A percentile compares a stretch with the other conserved stretches of the same genome.
phyloP scores from a whole-genome alignment of 92 coral and sea anemone genomes.

The Palythoa caribaeorum region DNA sequence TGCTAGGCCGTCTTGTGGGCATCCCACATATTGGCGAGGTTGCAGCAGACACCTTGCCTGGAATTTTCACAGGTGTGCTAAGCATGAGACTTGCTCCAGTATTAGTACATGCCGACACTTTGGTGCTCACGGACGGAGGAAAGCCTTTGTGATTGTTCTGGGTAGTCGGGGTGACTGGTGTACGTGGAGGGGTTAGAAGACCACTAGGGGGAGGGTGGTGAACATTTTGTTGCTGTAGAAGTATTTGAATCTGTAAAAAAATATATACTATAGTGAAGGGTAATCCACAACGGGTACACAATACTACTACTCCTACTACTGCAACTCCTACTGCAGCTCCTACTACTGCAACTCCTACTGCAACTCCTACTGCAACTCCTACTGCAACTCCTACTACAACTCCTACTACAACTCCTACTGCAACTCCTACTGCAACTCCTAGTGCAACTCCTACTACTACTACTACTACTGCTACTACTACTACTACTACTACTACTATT shows the following conservation, averaged over 20 bases:
- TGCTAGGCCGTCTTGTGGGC: slow-evolving; percentile 39
- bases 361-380: too few species aligned
- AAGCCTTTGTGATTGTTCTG: slow-evolving; percentile 1
- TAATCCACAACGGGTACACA: too few species aligned
- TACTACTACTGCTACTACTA: too few species aligned
- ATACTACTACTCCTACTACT: too few species aligned
- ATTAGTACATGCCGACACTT: slow-evolving; percentile 80
- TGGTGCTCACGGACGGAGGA: slow-evolving; percentile 19
- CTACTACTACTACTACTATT: too few species aligned
- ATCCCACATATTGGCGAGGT: slow-evolving; percentile 76
- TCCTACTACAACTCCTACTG: too few species aligned
- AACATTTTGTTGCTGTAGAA: slow-evolving; percentile 68
- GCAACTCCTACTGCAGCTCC: too few species aligned
- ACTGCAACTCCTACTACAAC: too few species aligned
- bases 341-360: too few species aligned
- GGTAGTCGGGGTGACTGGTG: slow-evolving; percentile 52
- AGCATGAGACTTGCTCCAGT: slow-evolving; percentile 88
- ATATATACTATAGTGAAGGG: neutral
- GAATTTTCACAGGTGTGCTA: slow-evolving; percentile 62
- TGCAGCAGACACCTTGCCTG: slow-evolving; percentile 69
- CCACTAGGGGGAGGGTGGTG: slow-evolving; percentile 49
- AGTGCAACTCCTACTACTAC: too few species aligned
- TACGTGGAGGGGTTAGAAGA: slow-evolving; percentile 75
- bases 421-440: too few species aligned
- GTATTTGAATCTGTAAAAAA: slow-evolving; percentile 64